phyloP scores from a whole-genome alignment of 2,888 invertebrate species.

The Bellardia bayeri region DNA sequence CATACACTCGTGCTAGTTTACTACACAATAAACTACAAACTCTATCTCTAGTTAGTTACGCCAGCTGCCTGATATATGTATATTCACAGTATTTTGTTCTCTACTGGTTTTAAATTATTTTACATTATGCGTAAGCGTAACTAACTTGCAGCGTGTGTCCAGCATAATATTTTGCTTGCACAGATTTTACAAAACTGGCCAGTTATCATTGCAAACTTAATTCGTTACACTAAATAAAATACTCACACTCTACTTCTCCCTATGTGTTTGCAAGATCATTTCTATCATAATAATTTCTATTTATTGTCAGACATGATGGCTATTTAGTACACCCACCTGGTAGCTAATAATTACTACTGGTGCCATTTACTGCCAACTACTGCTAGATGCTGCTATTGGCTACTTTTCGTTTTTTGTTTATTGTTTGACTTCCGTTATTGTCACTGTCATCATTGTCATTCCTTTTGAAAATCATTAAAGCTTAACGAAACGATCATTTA shows the following conservation, averaged over 20 bases:
- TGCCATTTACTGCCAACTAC: neutral
- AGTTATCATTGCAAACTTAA: conserved; percentile 44
- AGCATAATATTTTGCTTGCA: conserved; percentile 1
- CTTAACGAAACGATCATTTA: conserved; percentile 68
- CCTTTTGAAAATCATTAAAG: conserved; percentile 61
- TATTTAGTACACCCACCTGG: conserved; percentile 73
- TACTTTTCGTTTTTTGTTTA: conserved; percentile 49
- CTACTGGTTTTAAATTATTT: neutral
- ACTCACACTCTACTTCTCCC: neutral
- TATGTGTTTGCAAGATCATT: neutral
- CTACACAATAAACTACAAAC: neutral
- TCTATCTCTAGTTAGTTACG: conserved; percentile 49
- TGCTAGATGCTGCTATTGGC: conserved; percentile 3
- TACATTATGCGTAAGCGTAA: conserved; percentile 64
- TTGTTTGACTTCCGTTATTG: conserved; percentile 31
- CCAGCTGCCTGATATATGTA: conserved; percentile 44
- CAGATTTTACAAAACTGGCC: conserved; percentile 48
- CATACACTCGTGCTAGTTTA: conserved; percentile 26
- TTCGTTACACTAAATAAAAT: conserved; percentile 64
- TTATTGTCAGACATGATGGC: conserved; percentile 38
- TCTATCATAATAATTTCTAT: conserved; percentile 32
- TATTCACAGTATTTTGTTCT: neutral
- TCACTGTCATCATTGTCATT: conserved; percentile 52
- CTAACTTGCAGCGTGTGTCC: conserved; percentile 66
- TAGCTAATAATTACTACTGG: conserved; percentile 24